phyloP scores from a whole-genome alignment of 64 coral and sea anemone genomes.

The Catalaphyllia jardinei region DNA sequence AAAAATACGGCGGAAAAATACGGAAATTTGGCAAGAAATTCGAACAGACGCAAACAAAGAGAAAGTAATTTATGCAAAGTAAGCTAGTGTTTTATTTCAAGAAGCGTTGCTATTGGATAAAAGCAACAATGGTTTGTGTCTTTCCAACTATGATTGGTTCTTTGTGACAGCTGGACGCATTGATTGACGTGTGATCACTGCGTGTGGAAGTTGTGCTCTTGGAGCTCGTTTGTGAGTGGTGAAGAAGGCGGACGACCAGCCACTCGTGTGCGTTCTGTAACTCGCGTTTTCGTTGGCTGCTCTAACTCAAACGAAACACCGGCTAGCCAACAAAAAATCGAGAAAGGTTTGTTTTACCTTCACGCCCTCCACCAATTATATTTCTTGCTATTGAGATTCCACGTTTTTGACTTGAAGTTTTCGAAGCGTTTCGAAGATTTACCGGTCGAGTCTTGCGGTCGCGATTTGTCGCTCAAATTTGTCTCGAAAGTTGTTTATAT shows the following conservation, averaged over 20 bases:
- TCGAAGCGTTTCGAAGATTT: slow-evolving; percentile 39
- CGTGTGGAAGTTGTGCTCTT: slow-evolving; percentile 73
- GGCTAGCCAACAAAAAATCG: slow-evolving; percentile 98
- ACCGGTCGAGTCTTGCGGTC: slow-evolving; percentile 13
- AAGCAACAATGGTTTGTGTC: slow-evolving; percentile 37
- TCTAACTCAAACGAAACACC: slow-evolving; percentile 99
- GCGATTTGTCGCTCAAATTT: slow-evolving; percentile 13
- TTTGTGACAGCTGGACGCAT: slow-evolving; percentile 45
- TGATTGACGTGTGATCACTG: slow-evolving; percentile 92
- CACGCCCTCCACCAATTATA: slow-evolving; percentile 99
- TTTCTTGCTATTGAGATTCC: slow-evolving; percentile 83
- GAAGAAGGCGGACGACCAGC: slow-evolving; percentile 87
- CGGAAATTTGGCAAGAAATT: background rate
- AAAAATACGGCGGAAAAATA: too few relatives aligned
- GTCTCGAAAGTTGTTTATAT: slow-evolving; percentile 26
- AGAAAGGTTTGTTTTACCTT: slow-evolving; percentile 99
- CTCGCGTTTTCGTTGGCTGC: slow-evolving; percentile 99
- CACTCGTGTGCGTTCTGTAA: slow-evolving; percentile 92
- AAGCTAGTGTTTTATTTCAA: slow-evolving; percentile 43
- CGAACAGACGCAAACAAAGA: background rate
- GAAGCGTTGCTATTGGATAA: slow-evolving; percentile 56
- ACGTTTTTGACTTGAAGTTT: slow-evolving; percentile 49
- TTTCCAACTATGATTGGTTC: slow-evolving; percentile 53
- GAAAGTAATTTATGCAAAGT: slow-evolving; percentile 33
- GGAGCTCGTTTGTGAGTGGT: slow-evolving; percentile 99